A percentile compares a stretch with the other conserved stretches of the same genome.
phyloP scores from a whole-genome alignment of 2,113 vertebrate genomes.

The Hucho hucho region DNA sequence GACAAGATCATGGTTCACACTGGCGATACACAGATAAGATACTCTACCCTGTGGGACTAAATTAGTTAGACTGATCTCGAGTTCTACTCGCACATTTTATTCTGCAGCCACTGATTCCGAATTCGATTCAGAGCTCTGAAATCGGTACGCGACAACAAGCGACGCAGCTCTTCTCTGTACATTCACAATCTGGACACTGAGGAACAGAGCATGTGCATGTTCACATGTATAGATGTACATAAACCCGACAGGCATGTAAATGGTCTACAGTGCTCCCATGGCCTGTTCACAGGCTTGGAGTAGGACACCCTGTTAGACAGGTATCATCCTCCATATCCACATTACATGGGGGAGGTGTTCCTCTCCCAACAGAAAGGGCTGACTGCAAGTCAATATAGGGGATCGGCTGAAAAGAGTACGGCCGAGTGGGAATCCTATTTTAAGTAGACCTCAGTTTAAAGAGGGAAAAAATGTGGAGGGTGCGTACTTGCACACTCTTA shows the following conservation, averaged over 20 bases:
- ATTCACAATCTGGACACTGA: background rate
- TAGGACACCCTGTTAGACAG: background rate
- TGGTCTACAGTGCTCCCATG: background rate
- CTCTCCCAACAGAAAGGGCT: background rate
- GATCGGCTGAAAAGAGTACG: background rate
- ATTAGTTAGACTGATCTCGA: background rate
- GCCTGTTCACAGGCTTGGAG: background rate
- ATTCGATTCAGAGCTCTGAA: background rate
- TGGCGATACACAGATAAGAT: background rate
- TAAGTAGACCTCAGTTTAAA: slow-evolving; percentile 18
- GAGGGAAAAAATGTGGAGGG: background rate
- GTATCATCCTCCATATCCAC: background rate
- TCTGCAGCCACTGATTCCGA: slow-evolving; percentile 9
- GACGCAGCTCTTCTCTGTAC: slow-evolving; percentile 3
- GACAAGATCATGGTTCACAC: background rate
- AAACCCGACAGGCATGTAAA: background rate
- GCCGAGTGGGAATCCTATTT: background rate
- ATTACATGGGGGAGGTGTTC: background rate
- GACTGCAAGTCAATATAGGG: slow-evolving; percentile 6
- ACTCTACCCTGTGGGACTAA: background rate
- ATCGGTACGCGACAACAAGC: slow-evolving; percentile 1
- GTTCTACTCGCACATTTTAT: slow-evolving; percentile 11
- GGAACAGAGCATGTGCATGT: background rate
- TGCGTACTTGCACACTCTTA: slow-evolving; percentile 55
- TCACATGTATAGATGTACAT: background rate